These are phyloP conservation scores for Mycalesis mineus DNA, from an alignment of 2,888 invertebrate species.

Conservation along the genomic window DNA sequence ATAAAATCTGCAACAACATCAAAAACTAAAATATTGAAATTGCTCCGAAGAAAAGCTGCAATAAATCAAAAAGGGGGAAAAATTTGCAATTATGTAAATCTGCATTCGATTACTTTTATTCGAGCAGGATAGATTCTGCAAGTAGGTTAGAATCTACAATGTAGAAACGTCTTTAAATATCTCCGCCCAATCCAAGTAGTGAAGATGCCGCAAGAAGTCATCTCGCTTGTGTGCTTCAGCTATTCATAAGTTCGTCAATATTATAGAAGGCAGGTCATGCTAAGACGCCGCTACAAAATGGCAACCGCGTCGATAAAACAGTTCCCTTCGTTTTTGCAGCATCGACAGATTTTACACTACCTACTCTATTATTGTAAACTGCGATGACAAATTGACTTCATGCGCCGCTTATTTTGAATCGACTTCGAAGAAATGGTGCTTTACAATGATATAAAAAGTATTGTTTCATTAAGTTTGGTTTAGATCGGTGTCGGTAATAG, in stretches of 20 bases:
- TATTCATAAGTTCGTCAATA: constrained; percentile 4
- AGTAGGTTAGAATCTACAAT: too few relatives aligned
- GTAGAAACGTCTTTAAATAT: too few relatives aligned
- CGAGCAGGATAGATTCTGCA: too few relatives aligned
- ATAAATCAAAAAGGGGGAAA: too few relatives aligned
- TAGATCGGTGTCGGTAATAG: too few relatives aligned
- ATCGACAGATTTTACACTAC: constrained; percentile 47
- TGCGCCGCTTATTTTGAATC: constrained; percentile 18
- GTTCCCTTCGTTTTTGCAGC: constrained; percentile 45
- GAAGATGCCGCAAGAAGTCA: not conserved
- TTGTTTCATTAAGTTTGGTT: too few relatives aligned
- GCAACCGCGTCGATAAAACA: constrained; percentile 10
- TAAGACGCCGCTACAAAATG: not conserved
- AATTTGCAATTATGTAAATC: too few relatives aligned
- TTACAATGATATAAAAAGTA: constrained; percentile 7
- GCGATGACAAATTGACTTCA: constrained; percentile 41
- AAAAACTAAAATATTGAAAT: too few relatives aligned
- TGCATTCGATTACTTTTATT: too few relatives aligned
- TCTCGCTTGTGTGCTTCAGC: not conserved
- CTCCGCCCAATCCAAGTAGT: too few relatives aligned
- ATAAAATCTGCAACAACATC: too few relatives aligned
- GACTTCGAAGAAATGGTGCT: not conserved
- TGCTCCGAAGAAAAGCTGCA: too few relatives aligned
- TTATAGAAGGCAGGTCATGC: not conserved
- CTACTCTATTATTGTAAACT: constrained; percentile 49